Evolutionary conservation across 2,797 vertebrate species (phyloP), one percentile per base, ranked within the genome.

Genomic region (Labeo calbasu): DNA sequence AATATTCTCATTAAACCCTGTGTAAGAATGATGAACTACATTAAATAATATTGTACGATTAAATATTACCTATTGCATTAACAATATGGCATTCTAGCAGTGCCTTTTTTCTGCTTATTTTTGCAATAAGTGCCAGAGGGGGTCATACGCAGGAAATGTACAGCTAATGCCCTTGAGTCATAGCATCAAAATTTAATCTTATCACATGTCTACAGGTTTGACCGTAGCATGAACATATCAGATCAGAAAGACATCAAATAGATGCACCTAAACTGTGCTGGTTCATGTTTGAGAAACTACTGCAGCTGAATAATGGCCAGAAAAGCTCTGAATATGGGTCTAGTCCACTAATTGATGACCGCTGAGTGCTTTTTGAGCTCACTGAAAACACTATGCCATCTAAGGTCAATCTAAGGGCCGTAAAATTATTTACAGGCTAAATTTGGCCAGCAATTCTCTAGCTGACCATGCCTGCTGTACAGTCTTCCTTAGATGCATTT

Each of bases 351-450:
- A 73, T 51, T 51, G 70, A 19, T 73, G 48, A 73, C 70, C 23
- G 51, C 68, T 70, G 11, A 46, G 68, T 70, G 68, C 21, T 70
- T 70, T 70, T 46, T 70, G 5, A 46, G n/a, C 68, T 70, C 5
- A 43, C 5, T 46, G 68, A 46, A 70, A 19, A 43, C 32, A 69
- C 19, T 43, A 69, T 43, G 40, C 12, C 21, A n/a, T 69, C 19
- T 69, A 5, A 68, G 40, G 40, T 69, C 36, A 69, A 12, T 43
- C 19, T 69, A 2, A 46, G 19, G 66, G 40, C 11, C 11, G 0
- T 46, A 46, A n/a, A 70, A 43, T 70, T 23, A 14, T n/a, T 70
- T 14, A 17, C 28, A 66, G 28, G 9, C 32, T 66, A 12, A 12
- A 61, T 61, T 36, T 36, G 32, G 17, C 15, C 8, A 36, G 32